Conservation (phyloP, 2,797 vertebrate species). For the Molothrus aeneus region DNA sequence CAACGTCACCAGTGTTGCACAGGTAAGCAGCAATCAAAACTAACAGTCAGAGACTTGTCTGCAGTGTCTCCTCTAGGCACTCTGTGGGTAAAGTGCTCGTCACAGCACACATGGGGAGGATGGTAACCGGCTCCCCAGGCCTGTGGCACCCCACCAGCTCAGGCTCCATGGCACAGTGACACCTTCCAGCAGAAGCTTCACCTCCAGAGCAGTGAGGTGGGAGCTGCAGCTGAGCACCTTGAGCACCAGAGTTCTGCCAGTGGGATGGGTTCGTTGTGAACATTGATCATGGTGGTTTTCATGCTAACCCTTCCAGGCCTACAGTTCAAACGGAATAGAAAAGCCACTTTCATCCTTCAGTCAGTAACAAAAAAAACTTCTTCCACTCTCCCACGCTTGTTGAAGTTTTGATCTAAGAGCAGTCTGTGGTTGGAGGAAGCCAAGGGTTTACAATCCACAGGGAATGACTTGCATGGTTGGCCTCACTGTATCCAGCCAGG, state of each 20-base stretch:
- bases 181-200: background rate
- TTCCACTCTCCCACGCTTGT: background rate
- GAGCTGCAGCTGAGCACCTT: background rate
- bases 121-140: background rate
- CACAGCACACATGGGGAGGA: accelerated
- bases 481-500: slow-evolving; percentile 59
- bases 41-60: background rate
- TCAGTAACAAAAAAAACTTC: background rate
- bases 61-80: background rate
- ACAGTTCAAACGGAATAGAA: background rate
- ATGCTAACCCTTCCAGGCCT: background rate
- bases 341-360: background rate
- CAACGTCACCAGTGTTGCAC: slow-evolving; percentile 11
- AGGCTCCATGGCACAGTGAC: background rate
- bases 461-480: slow-evolving; percentile 61
- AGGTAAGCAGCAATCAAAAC: slow-evolving; percentile 45
- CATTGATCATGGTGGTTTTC: background rate
- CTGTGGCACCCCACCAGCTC: background rate
- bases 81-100: background rate
- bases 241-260: background rate
- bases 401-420: background rate
- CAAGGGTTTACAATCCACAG: slow-evolving; percentile 63
- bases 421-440: background rate
- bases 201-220: background rate
- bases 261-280: background rate